These are phyloP conservation scores for Noctilio leporinus DNA, from an alignment of 2,113 vertebrate species.

Conservation along the genomic window DNA sequence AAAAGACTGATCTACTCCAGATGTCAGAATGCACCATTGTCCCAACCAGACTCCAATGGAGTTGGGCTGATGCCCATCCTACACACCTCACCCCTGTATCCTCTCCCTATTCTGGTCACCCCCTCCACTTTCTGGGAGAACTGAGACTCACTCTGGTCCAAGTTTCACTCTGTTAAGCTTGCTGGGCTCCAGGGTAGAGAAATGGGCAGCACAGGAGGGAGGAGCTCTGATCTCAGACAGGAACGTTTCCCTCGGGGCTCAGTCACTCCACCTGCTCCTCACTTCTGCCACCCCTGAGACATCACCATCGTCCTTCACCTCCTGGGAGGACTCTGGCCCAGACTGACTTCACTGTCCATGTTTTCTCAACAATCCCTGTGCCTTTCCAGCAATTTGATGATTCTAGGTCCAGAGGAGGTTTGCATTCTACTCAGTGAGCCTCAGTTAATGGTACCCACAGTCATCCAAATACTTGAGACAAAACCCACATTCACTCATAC, in stretches of 20 bases:
- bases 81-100: not conserved
- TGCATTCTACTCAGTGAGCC: not conserved
- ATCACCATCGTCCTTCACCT: not conserved
- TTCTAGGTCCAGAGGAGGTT: not conserved
- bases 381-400: not conserved
- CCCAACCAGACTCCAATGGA: not conserved
- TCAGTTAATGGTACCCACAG: not conserved
- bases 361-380: not conserved
- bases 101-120: not conserved
- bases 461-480: not conserved
- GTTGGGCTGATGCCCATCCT: not conserved
- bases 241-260: not conserved
- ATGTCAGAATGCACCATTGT: not conserved
- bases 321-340: not conserved
- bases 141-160: not conserved
- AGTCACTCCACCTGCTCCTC: not conserved
- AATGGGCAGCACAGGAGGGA: fast-evolving
- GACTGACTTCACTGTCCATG: not conserved
- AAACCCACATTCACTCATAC: not conserved
- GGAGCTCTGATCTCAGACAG: not conserved
- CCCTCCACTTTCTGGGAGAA: not conserved
- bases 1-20: not conserved
- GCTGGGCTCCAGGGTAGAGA: not conserved
- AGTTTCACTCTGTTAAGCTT: not conserved
- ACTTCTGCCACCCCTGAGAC: not conserved